Conservation (phyloP, 1,140 invertebrate genomes). For the Cherax quadricarinatus region DNA sequence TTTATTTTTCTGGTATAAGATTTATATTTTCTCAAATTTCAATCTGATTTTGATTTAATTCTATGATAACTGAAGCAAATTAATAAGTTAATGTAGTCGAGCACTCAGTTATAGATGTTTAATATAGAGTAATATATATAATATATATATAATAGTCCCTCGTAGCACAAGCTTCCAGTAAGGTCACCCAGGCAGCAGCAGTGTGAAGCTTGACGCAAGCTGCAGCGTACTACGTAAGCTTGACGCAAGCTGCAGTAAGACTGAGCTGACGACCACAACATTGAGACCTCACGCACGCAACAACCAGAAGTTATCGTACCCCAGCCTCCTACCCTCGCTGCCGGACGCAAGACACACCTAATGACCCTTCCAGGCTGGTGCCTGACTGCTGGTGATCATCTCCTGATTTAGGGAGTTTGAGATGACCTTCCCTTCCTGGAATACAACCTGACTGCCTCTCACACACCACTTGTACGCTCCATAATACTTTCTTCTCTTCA, state of each 20-base stretch:
- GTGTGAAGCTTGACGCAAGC: neutral
- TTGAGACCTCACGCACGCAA: conserved; percentile 13
- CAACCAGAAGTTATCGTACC: conserved; percentile 4
- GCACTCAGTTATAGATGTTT: neutral
- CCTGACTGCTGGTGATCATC: too few relatives aligned
- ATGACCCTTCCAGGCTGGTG: neutral
- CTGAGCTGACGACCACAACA: neutral
- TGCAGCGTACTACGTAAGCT: neutral
- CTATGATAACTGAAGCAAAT: too few relatives aligned
- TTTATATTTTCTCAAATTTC: too few relatives aligned
- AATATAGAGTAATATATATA: neutral
- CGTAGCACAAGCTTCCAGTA: neutral
- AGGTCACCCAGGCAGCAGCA: neutral
- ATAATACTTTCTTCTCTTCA: too few relatives aligned
- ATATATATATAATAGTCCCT: neutral
- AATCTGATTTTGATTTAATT: too few relatives aligned
- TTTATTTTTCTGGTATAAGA: too few relatives aligned
- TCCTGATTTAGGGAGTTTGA: too few relatives aligned
- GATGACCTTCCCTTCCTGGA: too few relatives aligned
- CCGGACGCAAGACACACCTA: neutral
- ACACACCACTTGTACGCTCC: too few relatives aligned
- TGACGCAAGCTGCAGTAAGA: neutral
- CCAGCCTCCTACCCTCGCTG: neutral
- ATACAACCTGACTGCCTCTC: too few relatives aligned
- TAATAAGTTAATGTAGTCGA: neutral